Percentiles rank a stretch among this genome's conserved stretches.
phyloP scores from a whole-genome alignment of 1,140 invertebrate genomes.

The Pogonus chalceus region DNA sequence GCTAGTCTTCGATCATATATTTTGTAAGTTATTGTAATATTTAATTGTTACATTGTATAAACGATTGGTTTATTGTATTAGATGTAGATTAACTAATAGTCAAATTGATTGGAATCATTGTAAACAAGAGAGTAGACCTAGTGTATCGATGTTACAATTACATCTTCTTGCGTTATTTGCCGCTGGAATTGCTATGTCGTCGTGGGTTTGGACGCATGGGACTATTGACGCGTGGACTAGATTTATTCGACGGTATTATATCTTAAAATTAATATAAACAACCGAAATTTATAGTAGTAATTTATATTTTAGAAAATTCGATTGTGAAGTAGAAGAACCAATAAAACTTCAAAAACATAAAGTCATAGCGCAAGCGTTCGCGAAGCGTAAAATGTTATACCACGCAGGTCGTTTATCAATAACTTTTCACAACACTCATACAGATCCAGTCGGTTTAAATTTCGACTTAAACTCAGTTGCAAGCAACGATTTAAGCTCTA shows the following conservation, averaged over 20 bases:
- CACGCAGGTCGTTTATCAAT: slow-evolving; percentile 75
- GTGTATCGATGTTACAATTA: slow-evolving; percentile 67
- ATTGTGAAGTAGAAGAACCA: slow-evolving; percentile 60
- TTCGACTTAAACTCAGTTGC: slow-evolving; percentile 72
- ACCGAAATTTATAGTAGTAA: background rate
- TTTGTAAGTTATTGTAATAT: slow-evolving; percentile 52
- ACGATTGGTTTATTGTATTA: slow-evolving; percentile 27
- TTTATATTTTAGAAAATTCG: slow-evolving; percentile 43
- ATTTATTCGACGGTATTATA: slow-evolving; percentile 64
- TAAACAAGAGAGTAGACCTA: slow-evolving; percentile 58
- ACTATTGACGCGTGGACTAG: slow-evolving; percentile 74
- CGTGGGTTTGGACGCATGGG: slow-evolving; percentile 83
- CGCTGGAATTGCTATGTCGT: slow-evolving; percentile 78
- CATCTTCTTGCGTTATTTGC: slow-evolving; percentile 75
- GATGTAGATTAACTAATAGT: slow-evolving; percentile 48
- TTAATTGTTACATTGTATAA: background rate
- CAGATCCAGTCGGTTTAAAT: slow-evolving; percentile 81
- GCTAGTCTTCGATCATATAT: slow-evolving; percentile 65
- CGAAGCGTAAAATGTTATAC: slow-evolving; percentile 75
- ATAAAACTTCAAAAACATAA: slow-evolving; percentile 76
- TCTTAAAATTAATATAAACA: slow-evolving; percentile 7
- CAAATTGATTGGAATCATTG: slow-evolving; percentile 45
- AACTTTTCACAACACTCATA: slow-evolving; percentile 72
- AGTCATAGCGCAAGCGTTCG: slow-evolving; percentile 82
- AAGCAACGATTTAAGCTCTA: slow-evolving; percentile 65